Conservation (phyloP, 2,888 invertebrate genomes). For the Ypsolopha scabrella region DNA sequence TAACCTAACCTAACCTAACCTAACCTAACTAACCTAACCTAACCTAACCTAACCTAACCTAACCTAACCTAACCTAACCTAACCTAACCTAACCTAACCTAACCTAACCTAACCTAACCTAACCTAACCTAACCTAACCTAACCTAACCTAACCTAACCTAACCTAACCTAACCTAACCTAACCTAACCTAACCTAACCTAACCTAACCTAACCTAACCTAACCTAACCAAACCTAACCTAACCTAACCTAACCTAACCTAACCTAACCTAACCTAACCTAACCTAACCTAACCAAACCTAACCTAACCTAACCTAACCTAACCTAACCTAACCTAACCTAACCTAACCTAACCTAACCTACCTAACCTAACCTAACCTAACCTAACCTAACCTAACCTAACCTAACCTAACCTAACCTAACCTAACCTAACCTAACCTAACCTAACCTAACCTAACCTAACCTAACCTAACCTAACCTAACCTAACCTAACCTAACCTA, state of each 20-base stretch:
- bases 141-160: constrained; percentile 3
- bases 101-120: constrained; percentile 1
- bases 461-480: constrained; percentile 7
- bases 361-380: constrained; percentile 5
- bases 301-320: constrained; percentile 6
- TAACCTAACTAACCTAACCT: constrained; percentile 4
- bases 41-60: constrained; percentile 4
- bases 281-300: constrained; percentile 7
- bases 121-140: constrained; percentile 4
- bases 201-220: constrained; percentile 7
- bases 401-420: constrained; percentile 5
- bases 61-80: constrained; percentile 5
- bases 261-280: constrained; percentile 7
- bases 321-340: constrained; percentile 4
- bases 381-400: constrained; percentile 4
- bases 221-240: too few species aligned
- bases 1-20: constrained; percentile 5
- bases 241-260: constrained; percentile 7
- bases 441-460: constrained; percentile 7
- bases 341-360: constrained; percentile 5
- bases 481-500: constrained; percentile 5
- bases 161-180: constrained; percentile 6
- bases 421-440: constrained; percentile 7
- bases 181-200: constrained; percentile 6
- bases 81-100: constrained; percentile 5